Evolutionary conservation across 2,797 vertebrate genomes (phyloP), one percentile per base, ranked within the genome.

Genomic region (Mus caroli): DNA sequence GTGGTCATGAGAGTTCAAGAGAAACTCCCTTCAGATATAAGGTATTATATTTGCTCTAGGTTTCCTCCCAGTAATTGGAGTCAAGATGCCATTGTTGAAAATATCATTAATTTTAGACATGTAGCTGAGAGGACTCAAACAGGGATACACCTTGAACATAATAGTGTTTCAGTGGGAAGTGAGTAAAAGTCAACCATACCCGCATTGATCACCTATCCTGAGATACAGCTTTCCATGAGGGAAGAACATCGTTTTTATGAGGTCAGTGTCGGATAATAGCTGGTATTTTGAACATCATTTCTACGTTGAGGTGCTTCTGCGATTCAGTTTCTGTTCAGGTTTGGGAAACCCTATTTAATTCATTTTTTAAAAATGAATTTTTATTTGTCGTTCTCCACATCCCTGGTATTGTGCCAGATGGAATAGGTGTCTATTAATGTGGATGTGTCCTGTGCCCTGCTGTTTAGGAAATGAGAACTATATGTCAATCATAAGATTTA

Each of bases 241-340:
- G 40, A 1, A 37, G 31, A 6, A 24, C 0, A 3, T 1, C 3
- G 4, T 73, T 40, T 69, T n/a, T 10, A 54, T 40, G 9, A 54
- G 15, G 40, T 79, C 26, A 37, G 13, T 46, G 10, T 12, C 12
- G 43, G 24, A 20, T 40, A 67, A 83, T 34, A 7, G 11, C 22
- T n/a, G 8, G 37, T 0, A 67, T 7, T 58, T 20, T 15, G 34
- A 87, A 50, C 5, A 37, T 46, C 22, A 90, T 34, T 43, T 90
- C 6, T 54, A 24, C 1, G 40, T 54, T 24, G 46, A 50, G 2
- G 31, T 54, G 13, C 8, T 40, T n/a, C 22, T 43, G 22, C 14
- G 14, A 92, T 83, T 28, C 6, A 84, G 58, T 94, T 60, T 82
- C 8, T 77, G 52, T 24, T 4, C 6, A 86, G 31, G 1, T 52